Conservation (phyloP, 2,888 invertebrate species). For the Melieria crassipennis region DNA sequence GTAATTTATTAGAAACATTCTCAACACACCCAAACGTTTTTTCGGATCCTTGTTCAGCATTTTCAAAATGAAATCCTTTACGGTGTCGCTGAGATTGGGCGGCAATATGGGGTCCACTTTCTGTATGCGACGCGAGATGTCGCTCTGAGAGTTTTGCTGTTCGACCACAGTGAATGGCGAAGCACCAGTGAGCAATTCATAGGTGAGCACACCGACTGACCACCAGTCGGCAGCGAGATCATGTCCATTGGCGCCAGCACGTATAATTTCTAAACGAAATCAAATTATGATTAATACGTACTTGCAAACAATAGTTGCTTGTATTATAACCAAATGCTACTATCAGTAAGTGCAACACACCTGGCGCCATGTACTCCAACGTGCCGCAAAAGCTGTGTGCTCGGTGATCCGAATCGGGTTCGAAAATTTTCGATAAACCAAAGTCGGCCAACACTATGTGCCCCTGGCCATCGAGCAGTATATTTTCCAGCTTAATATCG, state of each 20-base stretch:
- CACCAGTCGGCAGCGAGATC: constrained; percentile 99
- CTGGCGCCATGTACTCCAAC: constrained; percentile 98
- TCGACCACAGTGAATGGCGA: constrained; percentile 98
- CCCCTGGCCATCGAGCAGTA: constrained; percentile 91
- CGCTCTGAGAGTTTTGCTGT: constrained; percentile 91
- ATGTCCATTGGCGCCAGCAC: constrained; percentile 89
- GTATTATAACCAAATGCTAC: too few species aligned
- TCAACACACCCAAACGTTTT: constrained; percentile 71
- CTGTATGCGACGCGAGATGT: constrained; percentile 92
- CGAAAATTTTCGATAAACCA: constrained; percentile 93
- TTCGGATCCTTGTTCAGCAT: constrained; percentile 91
- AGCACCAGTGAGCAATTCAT: constrained; percentile 95
- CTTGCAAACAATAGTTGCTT: constrained; percentile 6
- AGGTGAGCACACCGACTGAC: constrained; percentile 96
- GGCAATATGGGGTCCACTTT: constrained; percentile 91
- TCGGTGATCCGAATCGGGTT: constrained; percentile 73
- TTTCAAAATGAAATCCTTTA: constrained; percentile 79
- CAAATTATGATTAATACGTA: neutral
- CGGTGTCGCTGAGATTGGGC: constrained; percentile 75
- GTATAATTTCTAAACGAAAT: constrained; percentile 70
- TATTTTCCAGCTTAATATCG: constrained; percentile 97
- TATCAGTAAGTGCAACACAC: constrained; percentile 37
- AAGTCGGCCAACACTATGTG: constrained; percentile 98
- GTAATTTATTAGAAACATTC: neutral
- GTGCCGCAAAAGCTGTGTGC: constrained; percentile 99